These are phyloP conservation scores for Mastacembelus armatus DNA, from an alignment of 2,797 vertebrate species.

Conservation along the genomic window DNA sequence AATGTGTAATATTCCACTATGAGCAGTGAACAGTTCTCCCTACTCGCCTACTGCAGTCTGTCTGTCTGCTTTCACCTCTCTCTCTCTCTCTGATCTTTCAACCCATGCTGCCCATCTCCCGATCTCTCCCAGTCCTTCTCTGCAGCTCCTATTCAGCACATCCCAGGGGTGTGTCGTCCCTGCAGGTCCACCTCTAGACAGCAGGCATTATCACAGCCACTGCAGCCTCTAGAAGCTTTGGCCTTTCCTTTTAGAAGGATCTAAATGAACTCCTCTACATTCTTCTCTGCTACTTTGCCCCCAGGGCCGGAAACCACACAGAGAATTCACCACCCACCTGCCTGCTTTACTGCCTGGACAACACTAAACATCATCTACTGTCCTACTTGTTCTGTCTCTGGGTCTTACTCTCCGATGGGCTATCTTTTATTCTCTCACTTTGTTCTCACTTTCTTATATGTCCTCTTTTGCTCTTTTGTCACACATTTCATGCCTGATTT, in stretches of 20 bases:
- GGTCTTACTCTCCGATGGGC: constrained; percentile 19
- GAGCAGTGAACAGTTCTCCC: background rate
- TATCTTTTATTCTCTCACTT: constrained; percentile 27
- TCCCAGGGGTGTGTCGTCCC: constrained; percentile 50
- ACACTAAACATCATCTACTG: constrained; percentile 60
- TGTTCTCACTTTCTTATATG: constrained; percentile 52
- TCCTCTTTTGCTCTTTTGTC: constrained; percentile 57
- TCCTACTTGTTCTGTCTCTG: constrained; percentile 26
- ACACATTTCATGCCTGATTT: constrained; percentile 56
- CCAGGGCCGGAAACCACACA: constrained; percentile 57
- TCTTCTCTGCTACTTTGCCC: constrained; percentile 62
- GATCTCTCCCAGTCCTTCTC: constrained; percentile 27
- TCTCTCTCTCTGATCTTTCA: constrained; percentile 26
- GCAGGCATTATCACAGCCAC: constrained; percentile 55
- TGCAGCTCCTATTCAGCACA: constrained; percentile 45
- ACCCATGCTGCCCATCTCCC: constrained; percentile 11
- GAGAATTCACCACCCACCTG: constrained; percentile 59
- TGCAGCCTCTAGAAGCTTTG: constrained; percentile 57
- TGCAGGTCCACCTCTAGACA: constrained; percentile 55
- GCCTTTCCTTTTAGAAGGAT: constrained; percentile 61
- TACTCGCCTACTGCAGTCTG: background rate
- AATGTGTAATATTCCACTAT: constrained; percentile 17
- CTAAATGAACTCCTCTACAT: constrained; percentile 70
- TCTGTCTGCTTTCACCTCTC: constrained; percentile 18
- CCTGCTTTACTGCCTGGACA: constrained; percentile 61